Conservation (phyloP, 2,888 invertebrate species). For the Cosmia pyralina region DNA sequence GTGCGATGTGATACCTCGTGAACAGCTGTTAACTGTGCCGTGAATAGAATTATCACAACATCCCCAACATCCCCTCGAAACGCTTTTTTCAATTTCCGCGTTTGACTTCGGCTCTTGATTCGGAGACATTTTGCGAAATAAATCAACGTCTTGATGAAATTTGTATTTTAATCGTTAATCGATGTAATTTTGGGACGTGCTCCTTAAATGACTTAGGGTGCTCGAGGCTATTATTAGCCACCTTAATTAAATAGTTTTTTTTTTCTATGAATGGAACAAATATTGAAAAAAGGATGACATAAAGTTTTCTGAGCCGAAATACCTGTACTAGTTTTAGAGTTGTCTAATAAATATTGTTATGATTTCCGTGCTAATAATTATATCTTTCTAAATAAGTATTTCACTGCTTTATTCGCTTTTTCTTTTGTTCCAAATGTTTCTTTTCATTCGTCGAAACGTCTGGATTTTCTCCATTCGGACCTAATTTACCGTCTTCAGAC, state of each 20-base stretch:
- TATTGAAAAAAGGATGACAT: not conserved
- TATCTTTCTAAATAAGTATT: not conserved
- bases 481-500: conserved; percentile 16
- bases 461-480: not conserved
- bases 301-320: not conserved
- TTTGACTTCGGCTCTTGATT: conserved; percentile 49
- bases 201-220: not conserved
- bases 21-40: conserved; percentile 69
- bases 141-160: conserved; percentile 49
- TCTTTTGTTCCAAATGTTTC: not conserved
- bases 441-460: not conserved
- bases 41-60: conserved; percentile 73
- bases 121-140: conserved; percentile 51
- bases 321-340: not conserved
- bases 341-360: too few relatives aligned
- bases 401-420: not conserved
- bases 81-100: conserved; percentile 73
- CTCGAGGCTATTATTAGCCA: not conserved
- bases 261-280: not conserved
- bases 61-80: conserved; percentile 62
- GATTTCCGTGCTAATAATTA: not conserved
- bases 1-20: conserved; percentile 62
- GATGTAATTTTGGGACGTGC: conserved; percentile 9
- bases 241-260: not conserved
- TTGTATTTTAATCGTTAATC: conserved; percentile 41